Conservation (phyloP, 2,113 vertebrate species). For the Neogale vison region DNA sequence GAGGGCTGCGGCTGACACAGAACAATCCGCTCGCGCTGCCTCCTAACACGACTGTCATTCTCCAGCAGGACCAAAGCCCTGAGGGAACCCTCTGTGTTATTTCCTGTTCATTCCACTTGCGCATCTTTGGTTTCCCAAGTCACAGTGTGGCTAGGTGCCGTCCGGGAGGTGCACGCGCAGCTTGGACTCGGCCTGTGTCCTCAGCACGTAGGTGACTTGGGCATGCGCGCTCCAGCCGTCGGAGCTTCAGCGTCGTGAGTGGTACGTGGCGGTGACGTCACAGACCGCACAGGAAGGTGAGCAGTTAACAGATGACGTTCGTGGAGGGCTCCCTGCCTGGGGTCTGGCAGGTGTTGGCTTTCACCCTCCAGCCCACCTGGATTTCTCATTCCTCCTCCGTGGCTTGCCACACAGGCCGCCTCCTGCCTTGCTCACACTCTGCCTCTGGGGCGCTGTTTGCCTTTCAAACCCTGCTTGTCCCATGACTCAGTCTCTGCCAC, state of each 20-base stretch:
- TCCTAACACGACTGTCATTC: neutral
- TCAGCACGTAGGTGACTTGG: fast-evolving
- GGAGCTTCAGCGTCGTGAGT: fast-evolving
- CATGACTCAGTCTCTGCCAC: fast-evolving
- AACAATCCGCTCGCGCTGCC: fast-evolving
- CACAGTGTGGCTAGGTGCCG: fast-evolving
- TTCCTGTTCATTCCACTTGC: neutral
- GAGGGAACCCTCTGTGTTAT: no score
- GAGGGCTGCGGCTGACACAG: neutral
- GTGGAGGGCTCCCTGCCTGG: neutral
- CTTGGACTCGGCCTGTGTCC: neutral
- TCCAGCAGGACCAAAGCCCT: neutral
- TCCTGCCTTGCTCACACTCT: fast-evolving
- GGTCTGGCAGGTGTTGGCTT: fast-evolving
- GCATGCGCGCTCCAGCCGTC: fast-evolving
- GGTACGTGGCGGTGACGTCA: fast-evolving
- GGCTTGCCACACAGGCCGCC: fast-evolving
- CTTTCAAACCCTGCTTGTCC: neutral
- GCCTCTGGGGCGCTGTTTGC: fast-evolving
- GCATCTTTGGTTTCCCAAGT: neutral
- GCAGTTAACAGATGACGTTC: neutral
- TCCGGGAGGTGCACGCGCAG: neutral
- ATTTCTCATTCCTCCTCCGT: fast-evolving
- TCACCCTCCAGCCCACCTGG: neutral
- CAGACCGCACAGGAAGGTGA: neutral